Evolutionary conservation across 1,140 invertebrate species (phyloP).

Genomic region (Coenobita brevimanus): DNA sequence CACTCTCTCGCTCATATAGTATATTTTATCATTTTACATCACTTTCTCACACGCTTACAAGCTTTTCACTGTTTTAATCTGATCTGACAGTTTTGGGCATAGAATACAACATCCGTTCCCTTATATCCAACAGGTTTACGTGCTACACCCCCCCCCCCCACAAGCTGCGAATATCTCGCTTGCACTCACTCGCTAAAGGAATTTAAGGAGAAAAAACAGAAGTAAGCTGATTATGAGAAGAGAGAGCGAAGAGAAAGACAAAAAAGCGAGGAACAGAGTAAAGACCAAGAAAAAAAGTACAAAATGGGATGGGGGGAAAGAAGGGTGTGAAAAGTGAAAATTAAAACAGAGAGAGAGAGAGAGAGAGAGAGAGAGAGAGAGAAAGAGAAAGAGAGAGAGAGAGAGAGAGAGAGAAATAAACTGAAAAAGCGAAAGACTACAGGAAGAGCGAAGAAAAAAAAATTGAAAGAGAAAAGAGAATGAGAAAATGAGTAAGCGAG

Average conservation of each 20-base stretch:
- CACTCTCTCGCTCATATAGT: neutral
- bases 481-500: neutral
- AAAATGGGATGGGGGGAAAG: neutral
- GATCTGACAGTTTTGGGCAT: neutral
- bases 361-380: neutral
- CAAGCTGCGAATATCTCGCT: no score
- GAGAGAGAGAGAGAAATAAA: neutral
- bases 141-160: no score
- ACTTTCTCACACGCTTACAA: neutral
- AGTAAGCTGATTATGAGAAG: neutral
- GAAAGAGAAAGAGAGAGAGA: no score
- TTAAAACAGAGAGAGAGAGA: neutral
- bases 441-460: neutral
- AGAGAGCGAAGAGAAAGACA: neutral
- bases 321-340: neutral
- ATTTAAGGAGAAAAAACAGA: neutral
- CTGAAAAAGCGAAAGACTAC: neutral
- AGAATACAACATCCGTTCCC: no score
- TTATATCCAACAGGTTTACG: no score
- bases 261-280: no score
- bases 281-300: neutral
- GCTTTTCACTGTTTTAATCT: neutral
- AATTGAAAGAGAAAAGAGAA: neutral
- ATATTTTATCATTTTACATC: neutral
- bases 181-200: neutral